Evolutionary conservation across 1,140 invertebrate genomes (phyloP), one percentile per base, ranked within the genome.

Genomic region (Bradysia coprophila): DNA sequence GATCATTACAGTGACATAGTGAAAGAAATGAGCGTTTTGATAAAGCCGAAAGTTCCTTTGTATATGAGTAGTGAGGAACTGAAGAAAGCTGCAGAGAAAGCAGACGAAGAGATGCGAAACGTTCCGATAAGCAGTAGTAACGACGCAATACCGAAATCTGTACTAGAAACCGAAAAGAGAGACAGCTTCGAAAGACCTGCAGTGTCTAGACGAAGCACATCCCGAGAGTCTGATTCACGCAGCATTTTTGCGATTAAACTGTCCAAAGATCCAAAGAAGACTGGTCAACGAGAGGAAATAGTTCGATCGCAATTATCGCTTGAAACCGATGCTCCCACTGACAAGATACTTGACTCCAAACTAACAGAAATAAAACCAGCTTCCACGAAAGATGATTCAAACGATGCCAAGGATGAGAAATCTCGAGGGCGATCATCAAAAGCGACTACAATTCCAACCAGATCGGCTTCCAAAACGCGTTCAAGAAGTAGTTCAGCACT

Each of bases 1-100:
- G 78, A 81, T 62, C 78, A 83, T 53, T 88, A 88, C 47, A 78
- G 77, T 16, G 81, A 82, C 53, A 75, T 88, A 42, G 78, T 86
- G 2, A 73, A 72, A 44, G 75, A 77, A 56, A 61, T 49, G 24
- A 53, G 53, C 44, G 2, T 5, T n/a, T 59, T 62, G 19, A 73
- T 69, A 48, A 72, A 64, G 48, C 55, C 69, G 4, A 53, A 59
- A 8, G 60, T 62, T 8, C 67, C 66, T 3, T 54, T 74, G 21
- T 76, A 75, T 50, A 57, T 75, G 13, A 70, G 72, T 48, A 71
- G 69, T 13, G 73, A 76, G 42, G 72, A 76, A 42, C 55, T 78
- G 40, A 74, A 75, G 49, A 64, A 67, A 34, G 68, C 69, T 3
- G 71, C 71, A 3, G 68, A 64, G 46, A 52, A 52, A 46, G 57